A percentile compares a stretch with the other conserved stretches of the same genome.
Evolutionary conservation across 2,113 vertebrate genomes (phyloP).

Genomic region (Epinephelus moara): DNA sequence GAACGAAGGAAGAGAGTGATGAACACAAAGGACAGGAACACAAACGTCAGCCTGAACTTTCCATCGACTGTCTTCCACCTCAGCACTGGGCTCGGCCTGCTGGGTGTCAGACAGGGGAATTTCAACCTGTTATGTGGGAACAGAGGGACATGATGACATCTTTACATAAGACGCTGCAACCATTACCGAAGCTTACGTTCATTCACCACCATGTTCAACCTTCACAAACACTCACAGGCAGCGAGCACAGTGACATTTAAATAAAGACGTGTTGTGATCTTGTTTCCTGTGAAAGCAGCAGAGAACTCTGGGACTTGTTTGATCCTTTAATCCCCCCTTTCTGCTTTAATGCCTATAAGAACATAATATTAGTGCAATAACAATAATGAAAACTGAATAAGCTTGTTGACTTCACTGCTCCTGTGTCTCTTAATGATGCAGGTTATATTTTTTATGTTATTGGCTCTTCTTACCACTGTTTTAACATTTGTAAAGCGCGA

Average conservation of each 20-base stretch:
- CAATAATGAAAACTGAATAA: background rate
- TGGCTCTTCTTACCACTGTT: background rate
- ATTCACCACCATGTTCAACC: background rate
- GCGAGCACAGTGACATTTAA: background rate
- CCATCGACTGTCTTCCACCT: conserved; percentile 25
- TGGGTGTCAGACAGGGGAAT: conserved; percentile 59
- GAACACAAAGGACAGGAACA: background rate
- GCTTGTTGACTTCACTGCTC: background rate
- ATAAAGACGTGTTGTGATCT: background rate
- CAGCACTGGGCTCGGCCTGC: conserved; percentile 25
- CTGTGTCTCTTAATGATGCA: background rate
- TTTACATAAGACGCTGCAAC: conserved; percentile 67
- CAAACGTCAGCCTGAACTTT: conserved; percentile 34
- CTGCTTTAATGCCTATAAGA: background rate
- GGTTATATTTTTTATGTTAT: background rate
- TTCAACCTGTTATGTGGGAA: conserved; percentile 32
- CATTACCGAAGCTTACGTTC: conserved; percentile 29
- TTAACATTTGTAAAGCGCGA: background rate
- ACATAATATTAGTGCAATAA: background rate
- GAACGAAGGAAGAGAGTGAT: background rate
- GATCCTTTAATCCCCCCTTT: conserved; percentile 2
- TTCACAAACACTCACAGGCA: conserved; percentile 9
- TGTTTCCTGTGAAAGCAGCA: conserved; percentile 2
- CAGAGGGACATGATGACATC: conserved; percentile 76
- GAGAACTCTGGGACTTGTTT: background rate